These are phyloP conservation scores for Falco berigora DNA, from an alignment of 2,797 vertebrate genomes.

Conservation along the genomic window DNA sequence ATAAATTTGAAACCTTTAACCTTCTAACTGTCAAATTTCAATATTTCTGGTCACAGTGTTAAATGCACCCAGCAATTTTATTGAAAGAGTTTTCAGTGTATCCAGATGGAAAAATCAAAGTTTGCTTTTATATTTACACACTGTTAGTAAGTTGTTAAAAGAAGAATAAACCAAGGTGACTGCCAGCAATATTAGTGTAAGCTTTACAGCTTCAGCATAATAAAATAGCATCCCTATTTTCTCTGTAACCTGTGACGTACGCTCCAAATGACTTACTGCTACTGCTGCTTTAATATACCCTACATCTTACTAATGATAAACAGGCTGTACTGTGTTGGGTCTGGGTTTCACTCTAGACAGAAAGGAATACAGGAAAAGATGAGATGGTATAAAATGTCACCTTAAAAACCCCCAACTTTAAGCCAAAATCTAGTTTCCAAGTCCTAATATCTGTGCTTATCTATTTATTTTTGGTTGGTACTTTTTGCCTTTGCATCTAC, in stretches of 20 bases:
- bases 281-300: neutral
- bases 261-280: constrained; percentile 20
- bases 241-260: constrained; percentile 37
- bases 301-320: constrained; percentile 37
- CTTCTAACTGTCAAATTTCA: constrained; percentile 75
- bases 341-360: neutral
- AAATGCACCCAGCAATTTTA: constrained; percentile 68
- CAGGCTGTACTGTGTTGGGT: neutral
- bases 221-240: constrained; percentile 53
- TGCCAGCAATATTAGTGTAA: constrained; percentile 44
- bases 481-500: neutral
- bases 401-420: neutral
- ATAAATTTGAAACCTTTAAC: constrained; percentile 76
- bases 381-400: neutral
- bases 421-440: neutral
- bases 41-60: constrained; percentile 76
- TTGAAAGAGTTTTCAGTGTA: constrained; percentile 61
- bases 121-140: constrained; percentile 70
- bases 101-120: constrained; percentile 71
- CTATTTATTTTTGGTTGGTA: neutral
- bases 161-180: constrained; percentile 68
- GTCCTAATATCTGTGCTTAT: neutral
- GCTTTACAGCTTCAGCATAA: constrained; percentile 61
- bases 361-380: neutral
- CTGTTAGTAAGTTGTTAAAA: constrained; percentile 69